A percentile compares a stretch with the other conserved stretches of the same genome.
Conservation (phyloP, 92 coral and sea anemone species). For the Ricordea florida region DNA sequence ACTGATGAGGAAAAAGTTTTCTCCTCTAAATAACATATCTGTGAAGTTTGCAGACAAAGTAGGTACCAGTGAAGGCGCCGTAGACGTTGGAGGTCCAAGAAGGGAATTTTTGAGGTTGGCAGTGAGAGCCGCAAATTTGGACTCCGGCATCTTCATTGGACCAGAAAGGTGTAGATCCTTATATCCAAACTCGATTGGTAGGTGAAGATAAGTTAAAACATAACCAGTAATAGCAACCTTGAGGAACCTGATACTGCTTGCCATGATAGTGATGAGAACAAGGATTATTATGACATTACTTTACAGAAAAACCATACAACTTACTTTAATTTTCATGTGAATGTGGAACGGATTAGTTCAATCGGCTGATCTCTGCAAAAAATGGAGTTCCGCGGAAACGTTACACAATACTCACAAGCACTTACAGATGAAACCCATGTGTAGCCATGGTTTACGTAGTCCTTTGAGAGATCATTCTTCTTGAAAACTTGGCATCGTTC, state of each 20-base stretch:
- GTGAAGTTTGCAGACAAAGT: constrained; percentile 48
- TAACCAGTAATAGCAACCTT: background rate
- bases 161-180: constrained; percentile 4
- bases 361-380: too few relatives aligned
- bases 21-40: constrained; percentile 13
- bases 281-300: too few relatives aligned
- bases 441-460: too few relatives aligned
- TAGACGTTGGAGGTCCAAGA: constrained; percentile 55
- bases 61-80: constrained; percentile 47
- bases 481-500: too few relatives aligned
- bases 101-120: constrained; percentile 39
- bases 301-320: too few relatives aligned
- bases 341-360: too few relatives aligned
- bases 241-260: background rate
- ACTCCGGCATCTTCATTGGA: constrained; percentile 37
- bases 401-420: too few relatives aligned
- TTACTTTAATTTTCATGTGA: too few relatives aligned
- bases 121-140: constrained; percentile 46
- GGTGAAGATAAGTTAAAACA: background rate
- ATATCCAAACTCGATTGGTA: constrained; percentile 44
- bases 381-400: too few relatives aligned
- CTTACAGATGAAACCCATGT: too few relatives aligned
- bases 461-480: too few relatives aligned
- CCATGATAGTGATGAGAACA: background rate
- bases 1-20: constrained; percentile 21